Conservation (phyloP, 2,888 invertebrate species). For the Lamellibrachia columna region DNA sequence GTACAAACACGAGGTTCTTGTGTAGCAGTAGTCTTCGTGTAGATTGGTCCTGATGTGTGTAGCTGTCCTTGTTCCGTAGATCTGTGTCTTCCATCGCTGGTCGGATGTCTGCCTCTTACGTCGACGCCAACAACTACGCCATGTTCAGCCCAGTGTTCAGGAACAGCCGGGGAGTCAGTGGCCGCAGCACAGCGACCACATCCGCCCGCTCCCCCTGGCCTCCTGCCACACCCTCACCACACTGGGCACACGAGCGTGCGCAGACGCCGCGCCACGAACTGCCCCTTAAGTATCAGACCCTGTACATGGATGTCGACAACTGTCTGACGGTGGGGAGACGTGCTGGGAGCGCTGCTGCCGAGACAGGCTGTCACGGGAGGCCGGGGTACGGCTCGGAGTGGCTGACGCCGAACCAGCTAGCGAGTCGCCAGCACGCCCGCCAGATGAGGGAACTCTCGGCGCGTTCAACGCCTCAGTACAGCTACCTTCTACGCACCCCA, state of each 20-base stretch:
- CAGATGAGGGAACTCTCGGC: neutral
- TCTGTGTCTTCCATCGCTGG: neutral
- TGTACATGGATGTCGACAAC: neutral
- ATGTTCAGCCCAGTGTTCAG: neutral
- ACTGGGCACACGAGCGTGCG: neutral
- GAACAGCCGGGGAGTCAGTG: neutral
- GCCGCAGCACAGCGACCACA: neutral
- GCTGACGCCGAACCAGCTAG: neutral
- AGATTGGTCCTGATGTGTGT: neutral
- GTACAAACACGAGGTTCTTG: neutral
- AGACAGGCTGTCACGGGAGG: neutral
- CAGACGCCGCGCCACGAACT: neutral
- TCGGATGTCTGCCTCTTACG: neutral
- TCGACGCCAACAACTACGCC: neutral
- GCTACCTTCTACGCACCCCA: neutral
- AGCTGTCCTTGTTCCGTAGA: neutral
- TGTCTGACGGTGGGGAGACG: neutral
- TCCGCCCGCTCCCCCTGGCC: neutral
- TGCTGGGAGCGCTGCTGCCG: neutral
- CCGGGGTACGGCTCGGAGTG: neutral
- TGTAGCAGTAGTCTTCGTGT: neutral
- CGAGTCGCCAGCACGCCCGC: neutral
- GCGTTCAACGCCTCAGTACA: neutral
- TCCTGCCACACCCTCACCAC: neutral
- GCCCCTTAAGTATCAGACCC: neutral